Evolutionary conservation across 1,140 invertebrate genomes (phyloP).

Genomic region (Coptotermes formosanus): DNA sequence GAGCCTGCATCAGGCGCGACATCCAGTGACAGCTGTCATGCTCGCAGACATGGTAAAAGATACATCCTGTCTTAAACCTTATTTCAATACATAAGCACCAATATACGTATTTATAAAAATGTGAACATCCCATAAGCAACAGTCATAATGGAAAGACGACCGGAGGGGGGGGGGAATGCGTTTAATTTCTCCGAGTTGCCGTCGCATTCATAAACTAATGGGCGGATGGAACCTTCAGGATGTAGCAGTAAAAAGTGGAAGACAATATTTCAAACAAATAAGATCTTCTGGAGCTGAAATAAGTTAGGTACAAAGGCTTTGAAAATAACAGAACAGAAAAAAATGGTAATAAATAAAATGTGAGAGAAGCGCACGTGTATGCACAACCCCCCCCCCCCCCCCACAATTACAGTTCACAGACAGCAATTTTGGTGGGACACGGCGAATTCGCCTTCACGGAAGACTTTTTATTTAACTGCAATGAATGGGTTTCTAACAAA

Average conservation of each 20-base stretch:
- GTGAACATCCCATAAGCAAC: neutral
- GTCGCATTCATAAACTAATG: neutral
- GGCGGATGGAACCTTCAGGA: neutral
- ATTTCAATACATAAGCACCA: neutral
- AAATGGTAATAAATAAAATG: neutral
- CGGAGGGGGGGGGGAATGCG: neutral
- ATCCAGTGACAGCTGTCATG: too few relatives aligned
- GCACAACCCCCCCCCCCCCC: too few relatives aligned
- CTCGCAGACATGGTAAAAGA: too few relatives aligned
- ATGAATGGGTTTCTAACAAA: neutral
- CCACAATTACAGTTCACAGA: too few relatives aligned
- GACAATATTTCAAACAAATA: neutral
- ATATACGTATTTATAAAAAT: neutral
- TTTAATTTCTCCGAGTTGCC: neutral
- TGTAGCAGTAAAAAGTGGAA: neutral
- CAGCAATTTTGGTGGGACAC: too few relatives aligned
- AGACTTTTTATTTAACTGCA: neutral
- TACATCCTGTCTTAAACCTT: neutral
- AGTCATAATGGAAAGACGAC: neutral
- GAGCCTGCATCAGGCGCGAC: too few relatives aligned
- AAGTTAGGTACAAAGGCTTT: neutral
- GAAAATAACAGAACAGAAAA: neutral
- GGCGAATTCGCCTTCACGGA: neutral
- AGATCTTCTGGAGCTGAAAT: neutral
- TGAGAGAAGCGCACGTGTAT: neutral